Percentiles rank a stretch among this genome's conserved stretches.
These are phyloP conservation scores for Drosophila mulleri DNA, from an alignment of 2,888 invertebrate genomes.

Conservation along the genomic window DNA sequence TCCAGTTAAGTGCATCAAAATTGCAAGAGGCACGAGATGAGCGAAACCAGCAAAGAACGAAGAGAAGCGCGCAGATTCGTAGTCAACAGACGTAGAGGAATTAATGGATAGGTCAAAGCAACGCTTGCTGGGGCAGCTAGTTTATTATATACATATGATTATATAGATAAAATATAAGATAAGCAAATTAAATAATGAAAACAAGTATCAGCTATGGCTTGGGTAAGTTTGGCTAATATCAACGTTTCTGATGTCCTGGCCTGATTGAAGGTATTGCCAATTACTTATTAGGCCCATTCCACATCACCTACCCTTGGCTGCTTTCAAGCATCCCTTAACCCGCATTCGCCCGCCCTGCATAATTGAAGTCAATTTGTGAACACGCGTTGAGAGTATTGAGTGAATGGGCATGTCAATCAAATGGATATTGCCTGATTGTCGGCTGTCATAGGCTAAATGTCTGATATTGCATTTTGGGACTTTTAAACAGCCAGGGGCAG, in stretches of 20 bases:
- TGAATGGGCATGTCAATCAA: slow-evolving; percentile 69
- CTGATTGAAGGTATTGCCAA: background rate
- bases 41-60: no score
- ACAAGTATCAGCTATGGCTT: background rate
- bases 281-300: background rate
- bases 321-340: background rate
- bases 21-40: no score
- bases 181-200: background rate
- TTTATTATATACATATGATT: no score
- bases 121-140: no score
- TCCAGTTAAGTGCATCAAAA: no score
- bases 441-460: slow-evolving; percentile 33
- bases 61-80: no score
- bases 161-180: no score
- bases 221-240: background rate
- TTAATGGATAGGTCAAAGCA: no score
- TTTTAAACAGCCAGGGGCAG: slow-evolving; percentile 14
- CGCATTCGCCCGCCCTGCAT: slow-evolving; percentile 29
- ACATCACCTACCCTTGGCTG: background rate
- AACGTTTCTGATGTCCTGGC: background rate
- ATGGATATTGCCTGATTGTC: slow-evolving; percentile 53
- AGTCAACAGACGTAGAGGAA: no score
- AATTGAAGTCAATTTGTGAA: slow-evolving; percentile 53
- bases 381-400: slow-evolving; percentile 23
- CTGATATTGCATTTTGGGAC: slow-evolving; percentile 49